phyloP scores from a whole-genome alignment of 2,797 vertebrate species.

The Tadarida brasiliensis region DNA sequence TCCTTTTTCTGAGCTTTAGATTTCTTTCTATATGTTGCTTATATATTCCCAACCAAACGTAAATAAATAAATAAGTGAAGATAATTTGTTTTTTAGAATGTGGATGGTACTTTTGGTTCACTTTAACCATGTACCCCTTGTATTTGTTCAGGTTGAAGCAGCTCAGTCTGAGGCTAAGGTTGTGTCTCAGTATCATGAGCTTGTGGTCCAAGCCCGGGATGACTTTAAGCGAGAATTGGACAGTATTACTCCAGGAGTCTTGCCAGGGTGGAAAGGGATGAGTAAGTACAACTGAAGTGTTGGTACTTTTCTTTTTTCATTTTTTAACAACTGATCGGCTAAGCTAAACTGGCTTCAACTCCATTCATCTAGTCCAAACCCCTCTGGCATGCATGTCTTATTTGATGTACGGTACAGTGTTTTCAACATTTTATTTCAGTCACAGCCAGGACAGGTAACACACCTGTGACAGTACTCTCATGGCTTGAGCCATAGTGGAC shows the following conservation, averaged over 20 bases:
- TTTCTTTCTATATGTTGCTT: neutral
- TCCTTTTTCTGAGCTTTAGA: constrained; percentile 27
- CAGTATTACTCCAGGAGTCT: constrained; percentile 96
- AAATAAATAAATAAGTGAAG: neutral
- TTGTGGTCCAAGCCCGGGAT: constrained; percentile 94
- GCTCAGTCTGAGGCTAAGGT: constrained; percentile 96
- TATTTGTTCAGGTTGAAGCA: constrained; percentile 91
- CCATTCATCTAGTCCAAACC: neutral
- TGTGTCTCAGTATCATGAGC: constrained; percentile 96
- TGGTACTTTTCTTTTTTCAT: neutral
- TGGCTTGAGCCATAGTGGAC: neutral
- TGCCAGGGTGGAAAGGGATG: constrained; percentile 96
- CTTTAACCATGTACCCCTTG: neutral
- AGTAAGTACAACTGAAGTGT: constrained; percentile 90
- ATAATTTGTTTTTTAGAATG: neutral
- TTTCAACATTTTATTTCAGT: constrained; percentile 7
- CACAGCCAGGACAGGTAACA: neutral
- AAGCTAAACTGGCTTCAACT: neutral
- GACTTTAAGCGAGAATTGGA: constrained; percentile 96
- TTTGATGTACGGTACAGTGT: neutral
- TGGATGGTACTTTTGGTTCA: neutral
- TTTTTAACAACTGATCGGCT: neutral
- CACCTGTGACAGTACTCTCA: neutral
- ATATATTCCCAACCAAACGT: neutral
- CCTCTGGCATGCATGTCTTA: neutral